Conservation (phyloP, 1,140 invertebrate species). For the Coptotermes formosanus region DNA sequence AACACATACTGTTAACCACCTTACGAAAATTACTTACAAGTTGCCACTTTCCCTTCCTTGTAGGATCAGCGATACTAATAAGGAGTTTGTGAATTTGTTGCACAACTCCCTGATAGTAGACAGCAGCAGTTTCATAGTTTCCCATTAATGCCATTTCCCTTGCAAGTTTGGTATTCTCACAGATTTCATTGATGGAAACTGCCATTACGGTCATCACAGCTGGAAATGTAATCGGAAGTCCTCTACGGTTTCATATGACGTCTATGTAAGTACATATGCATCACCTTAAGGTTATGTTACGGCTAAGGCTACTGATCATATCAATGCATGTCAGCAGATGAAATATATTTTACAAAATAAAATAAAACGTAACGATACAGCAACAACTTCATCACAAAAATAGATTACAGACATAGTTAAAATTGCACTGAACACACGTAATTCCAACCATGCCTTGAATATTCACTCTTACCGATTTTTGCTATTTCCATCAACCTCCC, state of each 20-base stretch:
- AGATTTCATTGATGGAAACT: conserved; percentile 82
- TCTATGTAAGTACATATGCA: background rate
- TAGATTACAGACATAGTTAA: background rate
- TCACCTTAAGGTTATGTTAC: background rate
- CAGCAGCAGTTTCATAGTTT: conserved; percentile 91
- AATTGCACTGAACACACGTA: background rate
- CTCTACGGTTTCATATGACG: background rate
- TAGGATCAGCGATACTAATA: conserved; percentile 73
- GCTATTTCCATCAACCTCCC: no score
- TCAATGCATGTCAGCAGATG: background rate
- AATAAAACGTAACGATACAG: background rate
- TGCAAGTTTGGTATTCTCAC: conserved; percentile 88
- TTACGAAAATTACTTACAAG: conserved; percentile 57
- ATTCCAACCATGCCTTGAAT: background rate
- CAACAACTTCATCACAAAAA: background rate
- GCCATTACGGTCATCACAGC: conserved; percentile 57
- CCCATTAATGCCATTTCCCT: conserved; percentile 92
- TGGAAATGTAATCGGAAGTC: background rate
- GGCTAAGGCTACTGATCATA: background rate
- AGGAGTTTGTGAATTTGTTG: conserved; percentile 87
- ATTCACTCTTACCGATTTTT: background rate
- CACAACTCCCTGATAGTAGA: conserved; percentile 93
- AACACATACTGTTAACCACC: no score
- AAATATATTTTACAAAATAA: background rate
- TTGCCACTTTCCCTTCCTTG: conserved; percentile 85